A percentile compares a stretch with the other conserved stretches of the same genome.
Conservation (phyloP, 1,140 invertebrate genomes). For the Agraylea sexmaculata region DNA sequence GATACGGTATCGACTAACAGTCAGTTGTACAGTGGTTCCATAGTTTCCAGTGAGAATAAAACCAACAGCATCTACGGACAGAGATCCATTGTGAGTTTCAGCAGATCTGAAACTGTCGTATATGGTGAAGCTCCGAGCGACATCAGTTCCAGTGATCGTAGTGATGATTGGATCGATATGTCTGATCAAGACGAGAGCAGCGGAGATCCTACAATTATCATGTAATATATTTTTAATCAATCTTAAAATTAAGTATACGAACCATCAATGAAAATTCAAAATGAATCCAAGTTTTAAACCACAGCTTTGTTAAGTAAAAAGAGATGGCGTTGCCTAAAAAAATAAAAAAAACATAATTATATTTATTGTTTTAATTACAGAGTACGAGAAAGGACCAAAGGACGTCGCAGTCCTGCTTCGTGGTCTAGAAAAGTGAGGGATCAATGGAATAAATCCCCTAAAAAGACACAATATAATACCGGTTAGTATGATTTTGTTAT, state of each 20-base stretch:
- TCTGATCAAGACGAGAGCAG: conserved; percentile 42
- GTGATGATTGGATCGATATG: conserved; percentile 55
- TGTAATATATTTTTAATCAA: conserved; percentile 26
- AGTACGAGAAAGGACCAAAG: conserved; percentile 31
- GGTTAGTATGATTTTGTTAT: conserved; percentile 21
- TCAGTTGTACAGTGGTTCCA: conserved; percentile 39
- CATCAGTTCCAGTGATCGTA: conserved; percentile 43
- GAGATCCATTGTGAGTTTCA: conserved; percentile 40
- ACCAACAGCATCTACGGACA: conserved; percentile 53
- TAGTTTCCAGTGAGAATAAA: conserved; percentile 50
- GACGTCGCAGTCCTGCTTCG: conserved; percentile 34
- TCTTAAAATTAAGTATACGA: background rate
- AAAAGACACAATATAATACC: conserved; percentile 21
- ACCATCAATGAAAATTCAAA: no score
- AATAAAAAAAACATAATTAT: no score
- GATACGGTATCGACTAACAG: conserved; percentile 39
- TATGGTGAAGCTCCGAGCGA: conserved; percentile 35
- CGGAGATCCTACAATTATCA: conserved; percentile 35
- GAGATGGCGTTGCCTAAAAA: no score
- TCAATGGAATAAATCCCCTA: conserved; percentile 36
- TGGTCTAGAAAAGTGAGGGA: conserved; percentile 41
- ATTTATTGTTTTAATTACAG: conserved; percentile 27
- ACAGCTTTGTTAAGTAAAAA: no score
- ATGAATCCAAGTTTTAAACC: no score
- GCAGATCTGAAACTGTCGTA: conserved; percentile 36